Conservation (phyloP, 2,113 vertebrate species). For the Elanoides forficatus region DNA sequence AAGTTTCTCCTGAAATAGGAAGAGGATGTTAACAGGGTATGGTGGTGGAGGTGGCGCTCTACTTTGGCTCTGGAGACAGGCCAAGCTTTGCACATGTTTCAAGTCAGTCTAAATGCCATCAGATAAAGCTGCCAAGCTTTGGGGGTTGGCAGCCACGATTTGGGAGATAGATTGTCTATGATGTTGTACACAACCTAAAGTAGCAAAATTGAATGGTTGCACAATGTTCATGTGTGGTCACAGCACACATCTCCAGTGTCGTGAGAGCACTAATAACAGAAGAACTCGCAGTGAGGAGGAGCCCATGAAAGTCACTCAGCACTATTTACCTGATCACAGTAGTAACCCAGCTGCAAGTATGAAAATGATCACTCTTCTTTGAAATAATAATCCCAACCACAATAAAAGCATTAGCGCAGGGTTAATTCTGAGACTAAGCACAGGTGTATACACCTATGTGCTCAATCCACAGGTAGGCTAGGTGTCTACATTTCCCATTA, state of each 20-base stretch:
- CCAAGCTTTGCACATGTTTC: neutral
- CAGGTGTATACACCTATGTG: neutral
- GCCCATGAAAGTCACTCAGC: neutral
- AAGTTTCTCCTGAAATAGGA: neutral
- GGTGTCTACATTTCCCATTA: neutral
- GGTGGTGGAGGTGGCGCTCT: neutral
- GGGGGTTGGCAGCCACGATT: neutral
- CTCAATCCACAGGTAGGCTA: neutral
- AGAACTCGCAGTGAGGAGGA: neutral
- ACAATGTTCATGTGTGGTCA: neutral
- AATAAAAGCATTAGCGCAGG: neutral
- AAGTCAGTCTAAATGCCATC: neutral
- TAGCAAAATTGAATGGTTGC: neutral
- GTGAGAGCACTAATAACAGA: neutral
- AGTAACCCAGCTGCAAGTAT: neutral
- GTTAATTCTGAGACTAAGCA: neutral
- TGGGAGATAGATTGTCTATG: neutral
- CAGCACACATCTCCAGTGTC: neutral
- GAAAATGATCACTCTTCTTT: neutral
- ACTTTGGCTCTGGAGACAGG: neutral
- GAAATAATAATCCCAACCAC: neutral
- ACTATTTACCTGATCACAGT: neutral
- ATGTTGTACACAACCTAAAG: neutral
- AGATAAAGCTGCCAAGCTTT: neutral
- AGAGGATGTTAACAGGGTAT: neutral